Base-by-base conservation (phyloP, 2,888 invertebrate genomes). In the Lissonota sp. region DNA sequence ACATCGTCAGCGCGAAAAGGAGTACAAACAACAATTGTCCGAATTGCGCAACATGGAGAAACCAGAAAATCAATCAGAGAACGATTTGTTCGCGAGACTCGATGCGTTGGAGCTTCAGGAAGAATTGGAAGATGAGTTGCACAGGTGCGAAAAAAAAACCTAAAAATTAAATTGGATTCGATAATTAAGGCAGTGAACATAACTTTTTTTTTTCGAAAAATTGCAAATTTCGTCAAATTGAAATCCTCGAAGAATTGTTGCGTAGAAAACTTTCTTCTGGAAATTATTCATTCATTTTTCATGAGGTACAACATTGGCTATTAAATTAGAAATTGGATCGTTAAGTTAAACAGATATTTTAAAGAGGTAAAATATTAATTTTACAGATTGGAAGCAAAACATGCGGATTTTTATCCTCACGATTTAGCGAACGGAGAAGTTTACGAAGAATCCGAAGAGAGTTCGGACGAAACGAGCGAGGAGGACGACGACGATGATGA, bases 61-160 rank as follows among this genome's bases (percentile, higher is more conserved):
- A 69, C 85, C 81, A 16, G 84, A 88, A 12, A 86, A 90, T 49
- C 78, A 86, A 53, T 90, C 92, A 0, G 92, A 93, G 78, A 92
- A 93, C 80, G 93, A 94, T 84, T 84, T 94, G 42, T 94, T 93
- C 89, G 88, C 90, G 12, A 92, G 93, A 85, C 91, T 96, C 71
- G 96, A 96, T 88, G 94, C 95, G 87, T 91, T 95, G 74, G 95
- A 95, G 88, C 88, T 94, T 42, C 93, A 95, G 89, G 95, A 95
- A 89, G 94, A 95, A 87, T 90, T 95, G 83, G 93, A 94, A 86
- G 93, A 94, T 58, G 91, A 92, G 86, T 82, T 88, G 37, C 80
- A 88, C 71, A 90, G 91, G 92, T 91, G 46, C 42, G 81, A 74
- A 5, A 44, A 26, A 62, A 39, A 26, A 26, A 26, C 26, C 26